Conservation (phyloP, 2,888 invertebrate species). For the Drosophila mimica region DNA sequence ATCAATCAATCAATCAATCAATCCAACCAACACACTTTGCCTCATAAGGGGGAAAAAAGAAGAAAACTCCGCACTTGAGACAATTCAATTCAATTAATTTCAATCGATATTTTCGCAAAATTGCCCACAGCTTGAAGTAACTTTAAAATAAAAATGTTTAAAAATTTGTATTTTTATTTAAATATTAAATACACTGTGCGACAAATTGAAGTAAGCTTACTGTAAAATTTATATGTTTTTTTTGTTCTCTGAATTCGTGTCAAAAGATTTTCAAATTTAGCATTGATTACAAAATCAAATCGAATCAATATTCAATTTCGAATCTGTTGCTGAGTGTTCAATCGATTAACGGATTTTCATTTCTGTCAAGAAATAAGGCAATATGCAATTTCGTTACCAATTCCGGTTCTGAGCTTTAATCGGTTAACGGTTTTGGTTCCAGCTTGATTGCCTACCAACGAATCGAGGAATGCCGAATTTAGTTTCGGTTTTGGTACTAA, state of each 20-base stretch:
- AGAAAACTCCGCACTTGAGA: not conserved
- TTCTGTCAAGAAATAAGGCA: not conserved
- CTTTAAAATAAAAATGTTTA: not conserved
- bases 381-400: not conserved
- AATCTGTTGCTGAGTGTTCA: no score
- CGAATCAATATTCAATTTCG: no score
- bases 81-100: not conserved
- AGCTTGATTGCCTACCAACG: not conserved
- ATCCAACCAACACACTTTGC: not conserved
- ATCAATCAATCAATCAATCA: not conserved
- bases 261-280: no score
- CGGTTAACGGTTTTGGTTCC: not conserved
- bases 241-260: not conserved
- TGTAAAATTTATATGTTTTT: not conserved
- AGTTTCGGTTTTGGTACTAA: not conserved
- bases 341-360: not conserved
- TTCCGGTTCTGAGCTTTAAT: not conserved
- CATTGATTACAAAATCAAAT: no score
- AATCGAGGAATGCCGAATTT: not conserved
- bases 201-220: not conserved
- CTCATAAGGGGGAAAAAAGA: not conserved
- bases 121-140: not conserved
- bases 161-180: not conserved
- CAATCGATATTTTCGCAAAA: not conserved
- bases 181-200: not conserved